Evolutionary conservation across 2,113 vertebrate species (phyloP), one percentile per base, ranked within the genome.

Genomic region (Corvus cornix): DNA sequence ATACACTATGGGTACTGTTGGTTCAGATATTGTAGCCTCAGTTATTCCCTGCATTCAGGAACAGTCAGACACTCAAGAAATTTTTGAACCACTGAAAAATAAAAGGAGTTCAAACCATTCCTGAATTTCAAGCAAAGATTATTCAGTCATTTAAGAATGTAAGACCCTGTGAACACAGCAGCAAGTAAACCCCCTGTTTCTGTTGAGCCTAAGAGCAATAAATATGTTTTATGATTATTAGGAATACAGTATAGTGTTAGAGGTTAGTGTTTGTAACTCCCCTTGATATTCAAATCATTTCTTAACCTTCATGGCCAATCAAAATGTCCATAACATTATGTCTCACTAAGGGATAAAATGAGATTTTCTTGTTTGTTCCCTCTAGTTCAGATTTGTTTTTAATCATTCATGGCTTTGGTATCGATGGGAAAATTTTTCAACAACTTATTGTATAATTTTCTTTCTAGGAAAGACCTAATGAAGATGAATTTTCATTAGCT

Each of bases 11-110:
- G 97, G 95, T 97, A 93, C 97, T 98, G 98, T 97, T 97, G 94
- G 98, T 97, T 98, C 97, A 98, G 97, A 97, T 96, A 96, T 85
- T 93, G 92, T 94, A 95, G 97, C 95, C 96, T 97, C 97, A 97
- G 97, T 98, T 98, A 97, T 97, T 98, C 96, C 97, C 55, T 74
- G 30, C n/a, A 69, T 85, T 53, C 60, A 89, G 62, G 46, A 95
- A 84, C 37, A 51, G 89, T 75, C 82, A 94, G 92, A 87, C 91
- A 89, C 31, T 81, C 43, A 87, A 81, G 56, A 91, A 96, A 81
- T 63, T 89, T 94, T 79, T 76, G 69, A 92, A 72, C 6, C 35
- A 58, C 7, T 44, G 56, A 48, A 95, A 96, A 93, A 78, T 69
- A 46, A 89, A 78, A 76, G 24, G 18, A 67, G n/a, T 56, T 90